Evolutionary conservation across 2,797 vertebrate species (phyloP).

Genomic region (Florisuga fusca): DNA sequence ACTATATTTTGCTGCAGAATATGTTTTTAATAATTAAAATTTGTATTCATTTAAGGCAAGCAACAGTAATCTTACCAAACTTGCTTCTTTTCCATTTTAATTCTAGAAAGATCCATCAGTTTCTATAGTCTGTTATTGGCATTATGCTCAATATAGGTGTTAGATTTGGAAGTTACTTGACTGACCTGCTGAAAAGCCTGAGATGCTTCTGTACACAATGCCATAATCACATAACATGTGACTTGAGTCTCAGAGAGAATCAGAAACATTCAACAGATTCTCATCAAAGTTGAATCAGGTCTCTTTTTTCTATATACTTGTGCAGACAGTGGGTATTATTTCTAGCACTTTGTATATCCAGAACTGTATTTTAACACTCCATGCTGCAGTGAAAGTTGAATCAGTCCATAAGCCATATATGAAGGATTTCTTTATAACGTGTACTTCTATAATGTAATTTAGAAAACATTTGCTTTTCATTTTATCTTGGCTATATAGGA

Average conservation of each 20-base stretch:
- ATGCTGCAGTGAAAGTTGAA: background rate
- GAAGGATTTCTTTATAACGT: background rate
- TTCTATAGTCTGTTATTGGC: background rate
- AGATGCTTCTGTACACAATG: background rate
- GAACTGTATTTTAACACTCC: background rate
- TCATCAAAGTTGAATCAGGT: background rate
- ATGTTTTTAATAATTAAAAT: background rate
- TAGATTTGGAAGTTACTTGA: background rate
- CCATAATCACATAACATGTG: rapidly evolving
- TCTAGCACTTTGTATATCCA: background rate
- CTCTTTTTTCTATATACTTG: background rate
- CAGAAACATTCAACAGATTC: background rate
- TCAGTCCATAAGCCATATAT: background rate
- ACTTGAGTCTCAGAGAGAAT: background rate
- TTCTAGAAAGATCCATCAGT: background rate
- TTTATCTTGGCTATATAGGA: background rate
- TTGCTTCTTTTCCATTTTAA: background rate
- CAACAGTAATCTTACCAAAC: background rate
- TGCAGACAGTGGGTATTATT: background rate
- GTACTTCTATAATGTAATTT: background rate
- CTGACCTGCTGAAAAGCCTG: background rate
- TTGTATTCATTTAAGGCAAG: background rate
- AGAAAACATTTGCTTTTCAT: background rate
- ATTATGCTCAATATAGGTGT: background rate
- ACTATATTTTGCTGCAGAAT: background rate